These are phyloP conservation scores for Teleogryllus occipitalis DNA, from an alignment of 1,140 invertebrate species.

Conservation along the genomic window DNA sequence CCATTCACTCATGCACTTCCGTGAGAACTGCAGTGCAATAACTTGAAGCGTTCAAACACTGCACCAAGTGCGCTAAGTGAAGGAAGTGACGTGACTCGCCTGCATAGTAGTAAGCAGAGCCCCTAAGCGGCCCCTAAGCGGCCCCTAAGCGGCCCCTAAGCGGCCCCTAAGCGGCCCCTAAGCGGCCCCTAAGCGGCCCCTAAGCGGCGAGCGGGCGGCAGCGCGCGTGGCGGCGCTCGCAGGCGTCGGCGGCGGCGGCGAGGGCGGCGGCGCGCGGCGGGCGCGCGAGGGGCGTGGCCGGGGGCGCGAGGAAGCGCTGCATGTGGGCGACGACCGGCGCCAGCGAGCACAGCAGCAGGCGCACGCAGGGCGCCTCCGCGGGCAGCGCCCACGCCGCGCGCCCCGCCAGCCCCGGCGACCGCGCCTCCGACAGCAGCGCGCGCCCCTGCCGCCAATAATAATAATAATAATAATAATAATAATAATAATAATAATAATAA, in stretches of 20 bases:
- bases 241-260: background rate
- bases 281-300: too few species aligned
- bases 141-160: too few species aligned
- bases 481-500: conserved; percentile 8
- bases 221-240: background rate
- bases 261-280: background rate
- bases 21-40: too few species aligned
- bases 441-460: background rate
- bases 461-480: conserved; percentile 8
- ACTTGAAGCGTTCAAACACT: too few species aligned
- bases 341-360: background rate
- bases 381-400: conserved; percentile 31
- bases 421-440: background rate
- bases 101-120: too few species aligned
- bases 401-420: conserved; percentile 21
- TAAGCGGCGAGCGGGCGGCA: background rate
- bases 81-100: too few species aligned
- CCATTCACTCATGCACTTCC: too few species aligned
- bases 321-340: background rate
- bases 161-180: too few species aligned
- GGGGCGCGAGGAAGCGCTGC: background rate
- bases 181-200: too few species aligned
- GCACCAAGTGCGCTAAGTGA: too few species aligned
- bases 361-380: conserved; percentile 20
- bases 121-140: too few species aligned